These are phyloP conservation scores for Passer domesticus DNA, from an alignment of 2,113 vertebrate genomes.

Conservation along the genomic window DNA sequence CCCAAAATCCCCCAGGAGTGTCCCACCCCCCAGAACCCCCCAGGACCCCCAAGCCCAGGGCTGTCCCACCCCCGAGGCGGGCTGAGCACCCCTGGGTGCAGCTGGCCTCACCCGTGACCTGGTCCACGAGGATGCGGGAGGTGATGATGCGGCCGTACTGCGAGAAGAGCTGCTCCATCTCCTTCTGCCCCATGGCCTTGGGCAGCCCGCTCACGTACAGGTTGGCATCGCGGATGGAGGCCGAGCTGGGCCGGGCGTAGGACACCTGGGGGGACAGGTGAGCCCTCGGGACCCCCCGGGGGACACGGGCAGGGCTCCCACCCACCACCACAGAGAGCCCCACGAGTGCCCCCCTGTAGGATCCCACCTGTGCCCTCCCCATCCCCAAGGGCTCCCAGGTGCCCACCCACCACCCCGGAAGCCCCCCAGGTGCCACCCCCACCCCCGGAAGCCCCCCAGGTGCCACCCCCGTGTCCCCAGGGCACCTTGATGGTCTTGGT, in stretches of 20 bases:
- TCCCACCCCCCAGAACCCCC: too few species aligned
- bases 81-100: background rate
- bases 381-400: background rate
- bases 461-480: background rate
- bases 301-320: background rate
- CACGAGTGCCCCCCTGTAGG: too few species aligned
- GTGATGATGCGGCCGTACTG: constrained; percentile 97
- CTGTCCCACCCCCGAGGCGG: background rate
- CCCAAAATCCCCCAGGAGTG: too few species aligned
- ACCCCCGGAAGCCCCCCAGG: background rate
- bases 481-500: constrained; percentile 98
- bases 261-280: constrained; percentile 79
- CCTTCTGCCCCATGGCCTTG: constrained; percentile 95
- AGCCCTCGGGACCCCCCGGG: background rate
- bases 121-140: constrained; percentile 93
- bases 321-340: too few species aligned
- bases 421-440: background rate
- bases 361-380: too few species aligned
- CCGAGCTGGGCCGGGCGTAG: constrained; percentile 91
- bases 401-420: background rate
- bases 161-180: constrained; percentile 96
- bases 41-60: background rate
- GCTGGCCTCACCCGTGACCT: constrained; percentile 85
- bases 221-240: constrained; percentile 94
- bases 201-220: constrained; percentile 94